Base-by-base conservation (phyloP, 1,140 invertebrate genomes). In the Musca vetustissima region DNA sequence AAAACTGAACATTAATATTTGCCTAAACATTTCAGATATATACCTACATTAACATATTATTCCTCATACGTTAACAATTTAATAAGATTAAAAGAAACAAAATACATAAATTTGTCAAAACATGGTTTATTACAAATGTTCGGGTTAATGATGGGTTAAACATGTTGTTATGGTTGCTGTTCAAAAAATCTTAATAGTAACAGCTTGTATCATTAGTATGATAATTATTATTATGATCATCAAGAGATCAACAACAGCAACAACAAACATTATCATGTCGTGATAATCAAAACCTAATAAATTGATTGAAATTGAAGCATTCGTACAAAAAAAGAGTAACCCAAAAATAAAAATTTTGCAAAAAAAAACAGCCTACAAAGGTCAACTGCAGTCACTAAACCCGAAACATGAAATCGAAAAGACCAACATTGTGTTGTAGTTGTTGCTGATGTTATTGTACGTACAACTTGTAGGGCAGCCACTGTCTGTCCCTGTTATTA, bases 331-430 rank as follows among this genome's bases (percentile, higher is more conserved):
- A 43, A 43, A 7, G 6, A 9, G 36, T 3, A 32, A 32, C 28
- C 36, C 36, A 19, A 61, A 52, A 52, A 52, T 17, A 2, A 52
- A 52, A 49, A 49, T 6, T n/a, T 19, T n/a, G 48, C 48, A 19
- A 57, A 24, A 22, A 4, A 70, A 75, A 74, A 72, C 73, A 75
- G 70, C 69, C 48, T 73, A 70, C 74, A 75, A 75, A 77, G 75
- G 75, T 77, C 75, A 77, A 75, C 69, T 73, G 73, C 67, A 74
- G 73, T 74, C 73, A 72, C 67, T 69, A 71, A 77, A 77, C 75
- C 71, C 67, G 24, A 19, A 28, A 57, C 53, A 22, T 25, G 17
- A 21, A 52, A 52, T 9, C 7, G 36, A 43, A 43, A 11, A 43
- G 11, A 13, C 36, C 6, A 43, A 43, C n/a, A 43, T 8, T 8